Conservation (phyloP, 2,113 vertebrate genomes). For the Sinocyclocheilus anophthalmus region DNA sequence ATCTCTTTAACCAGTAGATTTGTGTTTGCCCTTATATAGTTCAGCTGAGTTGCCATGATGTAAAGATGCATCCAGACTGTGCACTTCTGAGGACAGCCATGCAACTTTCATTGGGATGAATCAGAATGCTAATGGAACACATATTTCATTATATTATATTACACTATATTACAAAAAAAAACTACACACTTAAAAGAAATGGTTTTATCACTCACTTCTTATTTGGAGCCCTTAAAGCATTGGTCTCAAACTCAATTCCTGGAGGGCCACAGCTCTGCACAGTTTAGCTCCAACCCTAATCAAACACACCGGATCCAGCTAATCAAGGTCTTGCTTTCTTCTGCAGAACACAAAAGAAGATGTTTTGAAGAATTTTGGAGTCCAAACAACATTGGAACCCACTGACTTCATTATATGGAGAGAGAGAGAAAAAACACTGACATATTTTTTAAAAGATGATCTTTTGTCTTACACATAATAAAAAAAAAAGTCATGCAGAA, state of each 20-base stretch:
- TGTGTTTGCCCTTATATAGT: background rate
- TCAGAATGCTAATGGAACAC: background rate
- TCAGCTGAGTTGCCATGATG: background rate
- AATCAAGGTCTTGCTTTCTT: too few species aligned
- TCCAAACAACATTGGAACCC: background rate
- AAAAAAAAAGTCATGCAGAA: too few species aligned
- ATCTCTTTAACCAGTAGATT: background rate
- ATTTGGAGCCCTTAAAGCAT: background rate
- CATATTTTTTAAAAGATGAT: too few species aligned
- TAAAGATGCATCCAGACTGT: background rate
- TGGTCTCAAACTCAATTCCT: too few species aligned
- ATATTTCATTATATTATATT: background rate
- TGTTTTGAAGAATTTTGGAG: background rate
- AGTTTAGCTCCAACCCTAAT: too few species aligned
- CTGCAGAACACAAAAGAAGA: background rate
- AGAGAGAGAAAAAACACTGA: background rate
- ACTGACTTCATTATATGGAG: background rate
- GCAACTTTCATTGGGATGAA: background rate
- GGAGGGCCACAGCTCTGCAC: too few species aligned
- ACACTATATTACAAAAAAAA: too few species aligned
- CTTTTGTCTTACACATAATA: too few species aligned
- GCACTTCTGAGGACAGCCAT: background rate
- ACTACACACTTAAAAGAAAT: background rate
- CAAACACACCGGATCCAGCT: too few species aligned
- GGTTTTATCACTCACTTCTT: background rate